phyloP scores from a whole-genome alignment of 2,888 invertebrate genomes.

The Conus canariensis region DNA sequence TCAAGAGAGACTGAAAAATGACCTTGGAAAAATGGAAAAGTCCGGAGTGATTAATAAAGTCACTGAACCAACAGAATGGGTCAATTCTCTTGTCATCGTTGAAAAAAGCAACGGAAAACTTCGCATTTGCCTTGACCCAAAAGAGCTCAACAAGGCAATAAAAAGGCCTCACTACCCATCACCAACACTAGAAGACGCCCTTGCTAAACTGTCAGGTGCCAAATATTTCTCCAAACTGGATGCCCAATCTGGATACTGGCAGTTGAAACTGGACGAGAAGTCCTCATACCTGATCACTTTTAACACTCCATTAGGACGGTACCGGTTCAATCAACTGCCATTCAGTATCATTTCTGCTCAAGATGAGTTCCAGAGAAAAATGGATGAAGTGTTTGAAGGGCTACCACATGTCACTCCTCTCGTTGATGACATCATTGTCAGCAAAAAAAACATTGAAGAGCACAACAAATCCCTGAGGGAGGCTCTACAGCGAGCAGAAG shows the following conservation, averaged over 20 bases:
- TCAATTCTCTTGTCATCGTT: too few species aligned
- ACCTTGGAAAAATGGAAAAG: too few species aligned
- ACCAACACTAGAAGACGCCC: too few species aligned
- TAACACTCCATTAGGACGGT: conserved; percentile 48
- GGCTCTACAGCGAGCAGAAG: conserved; percentile 39
- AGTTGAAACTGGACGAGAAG: conserved; percentile 32
- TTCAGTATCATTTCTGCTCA: conserved; percentile 49
- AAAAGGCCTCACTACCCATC: too few species aligned
- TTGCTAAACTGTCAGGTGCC: not conserved
- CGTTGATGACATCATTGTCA: conserved; percentile 31
- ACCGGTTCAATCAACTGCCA: conserved; percentile 51
- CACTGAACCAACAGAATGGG: too few species aligned
- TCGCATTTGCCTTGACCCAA: too few species aligned
- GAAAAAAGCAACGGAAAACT: too few species aligned
- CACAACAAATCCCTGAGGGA: conserved; percentile 51
- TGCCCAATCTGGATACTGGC: conserved; percentile 51
- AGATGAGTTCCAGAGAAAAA: conserved; percentile 31
- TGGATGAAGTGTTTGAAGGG: conserved; percentile 30
- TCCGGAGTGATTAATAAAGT: too few species aligned
- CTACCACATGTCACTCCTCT: not conserved
- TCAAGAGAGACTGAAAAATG: not conserved
- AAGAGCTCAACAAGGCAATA: too few species aligned
- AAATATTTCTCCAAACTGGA: conserved; percentile 48
- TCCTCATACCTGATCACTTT: conserved; percentile 48
- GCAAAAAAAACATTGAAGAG: conserved; percentile 21